A percentile compares a stretch with the other conserved stretches of the same genome.
These are phyloP conservation scores for Cyanoderma ruficeps DNA, from an alignment of 2,113 vertebrate genomes.

Conservation along the genomic window DNA sequence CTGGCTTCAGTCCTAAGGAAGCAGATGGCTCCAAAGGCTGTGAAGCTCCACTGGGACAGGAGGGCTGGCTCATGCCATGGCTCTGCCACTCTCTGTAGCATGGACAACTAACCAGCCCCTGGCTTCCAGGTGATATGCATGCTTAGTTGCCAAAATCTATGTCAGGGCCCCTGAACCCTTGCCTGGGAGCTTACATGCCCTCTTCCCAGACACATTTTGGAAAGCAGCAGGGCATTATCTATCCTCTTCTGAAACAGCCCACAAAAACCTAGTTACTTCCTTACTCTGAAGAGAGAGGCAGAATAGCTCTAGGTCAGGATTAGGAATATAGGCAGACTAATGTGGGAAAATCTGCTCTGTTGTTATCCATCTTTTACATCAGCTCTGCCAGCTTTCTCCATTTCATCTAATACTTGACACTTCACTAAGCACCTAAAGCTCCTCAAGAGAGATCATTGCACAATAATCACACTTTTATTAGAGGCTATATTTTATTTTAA, in stretches of 20 bases:
- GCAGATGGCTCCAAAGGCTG: neutral
- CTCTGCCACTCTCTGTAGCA: neutral
- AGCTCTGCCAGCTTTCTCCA: neutral
- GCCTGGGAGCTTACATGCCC: neutral
- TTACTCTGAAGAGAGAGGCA: neutral
- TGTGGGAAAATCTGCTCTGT: neutral
- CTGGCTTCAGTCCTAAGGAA: neutral
- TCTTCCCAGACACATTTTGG: neutral
- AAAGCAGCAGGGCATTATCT: neutral
- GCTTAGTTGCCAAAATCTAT: neutral
- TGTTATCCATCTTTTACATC: neutral
- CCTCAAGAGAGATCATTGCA: neutral
- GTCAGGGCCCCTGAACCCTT: neutral
- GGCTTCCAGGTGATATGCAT: fast-evolving
- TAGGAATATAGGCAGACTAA: neutral
- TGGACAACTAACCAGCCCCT: neutral
- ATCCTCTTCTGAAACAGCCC: neutral
- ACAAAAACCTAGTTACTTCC: neutral
- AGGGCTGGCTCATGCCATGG: neutral
- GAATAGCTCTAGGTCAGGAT: neutral
- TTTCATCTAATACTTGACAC: neutral
- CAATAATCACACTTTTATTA: neutral
- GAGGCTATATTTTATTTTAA: neutral
- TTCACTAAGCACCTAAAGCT: neutral
- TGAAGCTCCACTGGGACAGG: neutral